Percentiles rank a stretch among this genome's conserved stretches.
Conservation (phyloP, 2,113 vertebrate species). For the Gracilinanus agilis region DNA sequence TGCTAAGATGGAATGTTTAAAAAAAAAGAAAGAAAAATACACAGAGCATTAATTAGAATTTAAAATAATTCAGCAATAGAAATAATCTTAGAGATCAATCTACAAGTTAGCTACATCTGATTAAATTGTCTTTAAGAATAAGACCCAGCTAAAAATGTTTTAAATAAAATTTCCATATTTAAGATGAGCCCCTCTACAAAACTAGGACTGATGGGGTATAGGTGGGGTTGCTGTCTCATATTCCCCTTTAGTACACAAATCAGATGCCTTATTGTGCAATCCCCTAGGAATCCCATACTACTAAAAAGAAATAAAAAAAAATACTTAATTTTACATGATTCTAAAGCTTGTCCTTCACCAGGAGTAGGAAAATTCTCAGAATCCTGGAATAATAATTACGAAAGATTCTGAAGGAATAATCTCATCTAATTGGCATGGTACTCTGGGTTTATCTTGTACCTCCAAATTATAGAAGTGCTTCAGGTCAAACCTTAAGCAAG, state of each 20-base stretch:
- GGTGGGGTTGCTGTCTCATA: not conserved
- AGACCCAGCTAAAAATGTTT: not conserved
- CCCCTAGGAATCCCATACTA: not conserved
- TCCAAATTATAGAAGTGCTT: too few species aligned
- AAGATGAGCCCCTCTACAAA: not conserved
- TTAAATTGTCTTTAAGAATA: not conserved
- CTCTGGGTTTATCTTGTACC: too few species aligned
- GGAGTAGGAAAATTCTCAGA: not conserved
- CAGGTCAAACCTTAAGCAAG: too few species aligned
- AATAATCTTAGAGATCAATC: too few species aligned
- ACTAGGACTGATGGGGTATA: not conserved
- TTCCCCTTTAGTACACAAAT: not conserved
- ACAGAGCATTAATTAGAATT: too few species aligned
- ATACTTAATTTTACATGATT: not conserved
- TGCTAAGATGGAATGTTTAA: too few species aligned
- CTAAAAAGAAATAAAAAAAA: not conserved
- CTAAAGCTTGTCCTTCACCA: not conserved
- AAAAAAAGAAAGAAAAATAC: too few species aligned
- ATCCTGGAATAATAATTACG: not conserved
- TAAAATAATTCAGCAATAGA: too few species aligned
- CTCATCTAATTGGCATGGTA: not conserved
- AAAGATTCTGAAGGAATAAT: not conserved
- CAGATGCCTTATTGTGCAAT: not conserved
- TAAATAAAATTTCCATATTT: not conserved
- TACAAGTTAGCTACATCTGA: not conserved